A percentile compares a stretch with the other conserved stretches of the same genome.
These are phyloP conservation scores for Parapristionchus giblindavisi DNA, from an alignment of 2,888 invertebrate genomes.

Conservation along the genomic window DNA sequence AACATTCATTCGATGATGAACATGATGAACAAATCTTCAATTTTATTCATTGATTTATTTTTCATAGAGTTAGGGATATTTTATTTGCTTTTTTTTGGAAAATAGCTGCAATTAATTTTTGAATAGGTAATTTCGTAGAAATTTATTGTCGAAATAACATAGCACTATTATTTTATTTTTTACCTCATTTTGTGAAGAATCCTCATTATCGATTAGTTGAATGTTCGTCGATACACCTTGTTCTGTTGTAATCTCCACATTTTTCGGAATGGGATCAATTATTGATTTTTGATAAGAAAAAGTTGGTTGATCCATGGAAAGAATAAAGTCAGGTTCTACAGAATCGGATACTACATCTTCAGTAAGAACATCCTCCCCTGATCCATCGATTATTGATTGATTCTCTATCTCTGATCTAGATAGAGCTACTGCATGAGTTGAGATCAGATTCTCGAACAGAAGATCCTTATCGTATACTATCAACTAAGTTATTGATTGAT, in stretches of 20 bases:
- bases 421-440: neutral
- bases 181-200: no score
- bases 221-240: constrained; percentile 11
- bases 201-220: no score
- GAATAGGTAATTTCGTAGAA: no score
- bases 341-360: neutral
- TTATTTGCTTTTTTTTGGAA: no score
- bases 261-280: neutral
- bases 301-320: constrained; percentile 4
- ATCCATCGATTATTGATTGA: constrained; percentile 4
- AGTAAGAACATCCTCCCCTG: constrained; percentile 26
- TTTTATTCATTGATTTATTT: no score
- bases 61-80: no score
- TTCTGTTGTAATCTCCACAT: neutral
- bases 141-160: no score
- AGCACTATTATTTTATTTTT: no score
- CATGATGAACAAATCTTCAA: constrained; percentile 27
- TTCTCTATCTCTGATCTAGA: neutral
- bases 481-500: no score
- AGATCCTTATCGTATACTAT: constrained; percentile 3
- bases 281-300: constrained; percentile 1
- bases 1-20: constrained; percentile 16
- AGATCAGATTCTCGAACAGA: constrained; percentile 15
- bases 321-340: constrained; percentile 21
- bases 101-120: no score